Evolutionary conservation across 2,888 invertebrate species (phyloP), one percentile per base, ranked within the genome.

Genomic region (Phaonia tiefii): DNA sequence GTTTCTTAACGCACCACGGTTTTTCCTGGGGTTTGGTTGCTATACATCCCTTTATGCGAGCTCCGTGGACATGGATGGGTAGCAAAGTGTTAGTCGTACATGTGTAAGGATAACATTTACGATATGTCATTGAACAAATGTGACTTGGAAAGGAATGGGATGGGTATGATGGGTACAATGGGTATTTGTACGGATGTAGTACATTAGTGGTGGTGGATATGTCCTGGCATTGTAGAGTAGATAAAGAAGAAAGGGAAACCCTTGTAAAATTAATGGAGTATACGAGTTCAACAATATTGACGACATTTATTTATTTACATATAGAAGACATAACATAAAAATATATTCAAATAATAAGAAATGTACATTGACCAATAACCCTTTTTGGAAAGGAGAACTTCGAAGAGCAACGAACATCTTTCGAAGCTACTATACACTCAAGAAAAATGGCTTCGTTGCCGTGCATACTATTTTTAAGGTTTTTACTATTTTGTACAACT

Each of bases 241-340:
- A 5, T 3, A 2, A 0, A 22, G 25, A 3, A 4, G 54, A 22
- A 25, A 15, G 54, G 37, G 51, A 74, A 70, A 71, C 56, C 70
- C 77, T 80, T 67, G 58, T 71, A 42, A 46, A 60, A 75, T 77
- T 75, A 77, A 81, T 77, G 74, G 71, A 74, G 39, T 72, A 73
- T 72, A 26, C 60, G 51, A 71, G 67, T 75, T 66, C 44, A 72
- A 75, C 77, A 75, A 66, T 72, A 75, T 75, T 78, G 75, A 75
- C 60, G 75, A 81, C 67, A 78, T 75, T 54, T 78, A 37, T 17
- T 11, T 42, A 20, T 17, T 20, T 20, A 15, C 20, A 20, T 8
- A 49, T 49, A 71, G 58, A 72, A 71, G 25, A 58, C 66, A 67
- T 78, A 51, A 73, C 46, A 46, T 54, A 49, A 72, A 17, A 60